A percentile compares a stretch with the other conserved stretches of the same genome.
Conservation (phyloP, 2,797 vertebrate genomes). For the Tinamus major region DNA sequence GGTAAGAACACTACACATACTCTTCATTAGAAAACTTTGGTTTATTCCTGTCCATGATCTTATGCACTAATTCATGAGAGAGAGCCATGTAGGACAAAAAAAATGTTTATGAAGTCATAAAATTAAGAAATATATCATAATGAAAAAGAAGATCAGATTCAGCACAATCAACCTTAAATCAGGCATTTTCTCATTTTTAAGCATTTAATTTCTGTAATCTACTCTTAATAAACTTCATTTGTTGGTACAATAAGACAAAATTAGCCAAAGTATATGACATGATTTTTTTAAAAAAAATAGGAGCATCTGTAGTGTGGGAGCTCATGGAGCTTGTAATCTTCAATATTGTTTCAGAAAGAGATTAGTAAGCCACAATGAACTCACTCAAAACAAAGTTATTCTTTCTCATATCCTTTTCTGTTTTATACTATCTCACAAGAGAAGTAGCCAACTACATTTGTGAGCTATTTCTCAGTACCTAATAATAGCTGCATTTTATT, state of each 20-base stretch:
- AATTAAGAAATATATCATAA: neutral
- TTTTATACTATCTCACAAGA: neutral
- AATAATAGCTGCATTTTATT: neutral
- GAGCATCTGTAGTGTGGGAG: neutral
- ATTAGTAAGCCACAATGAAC: neutral
- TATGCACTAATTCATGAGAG: neutral
- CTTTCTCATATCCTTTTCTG: neutral
- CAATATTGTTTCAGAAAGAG: neutral
- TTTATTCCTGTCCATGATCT: neutral
- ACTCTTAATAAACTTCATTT: neutral
- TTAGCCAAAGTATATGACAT: neutral
- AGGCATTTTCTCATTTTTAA: neutral
- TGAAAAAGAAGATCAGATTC: neutral
- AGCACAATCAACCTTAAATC: neutral
- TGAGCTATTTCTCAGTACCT: neutral
- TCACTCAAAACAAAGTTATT: neutral
- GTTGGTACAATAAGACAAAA: neutral
- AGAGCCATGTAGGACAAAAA: neutral
- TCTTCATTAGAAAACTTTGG: neutral
- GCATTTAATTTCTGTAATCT: neutral
- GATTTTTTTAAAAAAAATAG: neutral
- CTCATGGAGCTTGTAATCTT: neutral
- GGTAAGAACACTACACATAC: neutral
- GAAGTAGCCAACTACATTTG: neutral
- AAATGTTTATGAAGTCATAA: neutral